Conservation (phyloP, 35 echinoderm and acorn worm genomes). For the Amphiura filiformis region DNA sequence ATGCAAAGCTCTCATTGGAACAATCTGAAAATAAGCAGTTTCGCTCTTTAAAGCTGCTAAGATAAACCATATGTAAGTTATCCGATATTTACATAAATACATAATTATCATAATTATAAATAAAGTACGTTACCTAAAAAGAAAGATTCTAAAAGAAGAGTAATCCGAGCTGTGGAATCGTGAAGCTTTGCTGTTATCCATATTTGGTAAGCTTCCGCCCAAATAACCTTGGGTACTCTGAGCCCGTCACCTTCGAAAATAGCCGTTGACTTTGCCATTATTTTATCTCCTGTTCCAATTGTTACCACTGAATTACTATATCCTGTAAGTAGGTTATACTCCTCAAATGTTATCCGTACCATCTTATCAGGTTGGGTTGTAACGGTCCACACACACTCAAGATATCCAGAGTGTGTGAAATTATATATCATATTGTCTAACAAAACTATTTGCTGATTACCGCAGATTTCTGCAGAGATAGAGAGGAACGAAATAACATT, state of each 20-base stretch:
- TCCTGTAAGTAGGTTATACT: too few species aligned
- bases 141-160: too few species aligned
- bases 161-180: too few species aligned
- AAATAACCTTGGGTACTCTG: neutral
- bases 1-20: neutral
- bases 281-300: too few species aligned
- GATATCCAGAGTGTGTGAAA: neutral
- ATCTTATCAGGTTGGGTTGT: neutral
- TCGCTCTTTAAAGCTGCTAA: neutral
- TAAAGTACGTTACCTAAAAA: neutral
- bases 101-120: neutral
- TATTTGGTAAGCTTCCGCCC: neutral
- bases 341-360: neutral
- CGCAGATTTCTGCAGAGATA: neutral
- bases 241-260: too few species aligned
- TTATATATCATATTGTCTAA: neutral
- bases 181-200: neutral
- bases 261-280: too few species aligned
- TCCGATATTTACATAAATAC: neutral
- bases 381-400: neutral
- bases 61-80: neutral
- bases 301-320: too few species aligned
- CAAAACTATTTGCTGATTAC: neutral
- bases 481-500: too few species aligned
- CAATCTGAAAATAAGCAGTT: neutral